A percentile compares a stretch with the other conserved stretches of the same genome.
These are phyloP conservation scores for Condylura cristata DNA, from an alignment of 2,113 vertebrate species.

Conservation along the genomic window DNA sequence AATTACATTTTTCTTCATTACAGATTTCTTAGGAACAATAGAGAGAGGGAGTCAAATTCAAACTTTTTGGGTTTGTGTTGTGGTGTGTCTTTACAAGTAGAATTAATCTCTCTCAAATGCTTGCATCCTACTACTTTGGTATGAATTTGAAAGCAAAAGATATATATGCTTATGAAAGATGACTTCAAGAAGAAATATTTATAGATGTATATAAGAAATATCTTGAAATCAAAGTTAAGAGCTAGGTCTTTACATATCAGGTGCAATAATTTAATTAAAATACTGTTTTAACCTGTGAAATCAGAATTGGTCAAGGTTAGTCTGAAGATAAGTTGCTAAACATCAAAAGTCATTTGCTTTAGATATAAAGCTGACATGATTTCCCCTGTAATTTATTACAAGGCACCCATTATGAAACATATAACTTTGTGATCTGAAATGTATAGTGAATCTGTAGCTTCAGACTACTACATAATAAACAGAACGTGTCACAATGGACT, in stretches of 20 bases:
- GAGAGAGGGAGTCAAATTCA: neutral
- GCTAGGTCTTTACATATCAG: neutral
- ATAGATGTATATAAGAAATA: neutral
- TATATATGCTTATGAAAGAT: neutral
- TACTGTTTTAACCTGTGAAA: neutral
- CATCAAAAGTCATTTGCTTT: constrained; percentile 2
- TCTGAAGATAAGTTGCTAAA: constrained; percentile 1
- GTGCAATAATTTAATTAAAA: neutral
- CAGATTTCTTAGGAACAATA: neutral
- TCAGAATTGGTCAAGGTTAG: neutral
- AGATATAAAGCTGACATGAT: neutral
- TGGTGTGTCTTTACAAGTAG: neutral
- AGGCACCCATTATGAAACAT: neutral
- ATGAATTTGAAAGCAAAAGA: constrained; percentile 5
- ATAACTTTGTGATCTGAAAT: neutral
- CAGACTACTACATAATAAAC: constrained; percentile 18
- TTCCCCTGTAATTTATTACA: neutral
- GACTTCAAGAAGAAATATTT: neutral
- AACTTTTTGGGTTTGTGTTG: neutral
- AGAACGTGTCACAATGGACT: neutral
- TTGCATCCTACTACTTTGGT: neutral
- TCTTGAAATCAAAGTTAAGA: neutral
- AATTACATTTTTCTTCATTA: neutral
- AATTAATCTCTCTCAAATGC: neutral
- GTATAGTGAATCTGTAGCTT: constrained; percentile 33